Conservation (phyloP, 2,888 invertebrate species). For the Eupeodes latifasciatus region DNA sequence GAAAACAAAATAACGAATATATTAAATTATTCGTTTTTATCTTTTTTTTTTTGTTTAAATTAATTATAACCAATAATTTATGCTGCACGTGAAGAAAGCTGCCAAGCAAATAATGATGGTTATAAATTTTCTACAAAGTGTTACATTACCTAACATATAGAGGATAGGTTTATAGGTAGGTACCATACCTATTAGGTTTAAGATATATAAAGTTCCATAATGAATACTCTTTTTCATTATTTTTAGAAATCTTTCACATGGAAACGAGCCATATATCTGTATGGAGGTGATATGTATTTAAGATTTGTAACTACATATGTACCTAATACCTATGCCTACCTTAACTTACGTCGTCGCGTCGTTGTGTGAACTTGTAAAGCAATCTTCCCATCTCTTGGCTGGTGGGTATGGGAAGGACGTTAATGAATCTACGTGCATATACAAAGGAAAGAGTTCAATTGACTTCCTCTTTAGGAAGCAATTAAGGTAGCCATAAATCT, state of each 20-base stretch:
- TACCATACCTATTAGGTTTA: too few relatives aligned
- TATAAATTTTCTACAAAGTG: conserved; percentile 64
- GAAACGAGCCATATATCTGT: background rate
- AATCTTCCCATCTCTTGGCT: background rate
- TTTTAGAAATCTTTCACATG: background rate
- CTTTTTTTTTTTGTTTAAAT: conserved; percentile 34
- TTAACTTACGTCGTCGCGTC: background rate
- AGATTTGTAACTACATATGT: background rate
- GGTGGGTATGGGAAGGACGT: conserved; percentile 3
- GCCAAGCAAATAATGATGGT: conserved; percentile 68
- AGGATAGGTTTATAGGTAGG: too few relatives aligned
- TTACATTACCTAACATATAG: conserved; percentile 50
- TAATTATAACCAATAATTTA: conserved; percentile 72
- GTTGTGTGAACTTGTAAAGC: conserved; percentile 1
- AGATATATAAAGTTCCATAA: background rate
- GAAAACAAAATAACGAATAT: background rate
- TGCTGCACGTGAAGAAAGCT: conserved; percentile 71
- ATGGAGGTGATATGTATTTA: too few relatives aligned
- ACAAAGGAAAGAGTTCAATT: conserved; percentile 67
- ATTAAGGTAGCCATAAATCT: conserved; percentile 71
- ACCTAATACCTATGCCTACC: background rate
- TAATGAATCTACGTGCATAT: conserved; percentile 46
- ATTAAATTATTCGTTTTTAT: conserved; percentile 21
- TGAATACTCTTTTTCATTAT: background rate
- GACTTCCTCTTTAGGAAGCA: conserved; percentile 70